Percentiles rank a stretch among this genome's conserved stretches.
phyloP scores from a whole-genome alignment of 2,113 vertebrate genomes.

The Bufo bufo region DNA sequence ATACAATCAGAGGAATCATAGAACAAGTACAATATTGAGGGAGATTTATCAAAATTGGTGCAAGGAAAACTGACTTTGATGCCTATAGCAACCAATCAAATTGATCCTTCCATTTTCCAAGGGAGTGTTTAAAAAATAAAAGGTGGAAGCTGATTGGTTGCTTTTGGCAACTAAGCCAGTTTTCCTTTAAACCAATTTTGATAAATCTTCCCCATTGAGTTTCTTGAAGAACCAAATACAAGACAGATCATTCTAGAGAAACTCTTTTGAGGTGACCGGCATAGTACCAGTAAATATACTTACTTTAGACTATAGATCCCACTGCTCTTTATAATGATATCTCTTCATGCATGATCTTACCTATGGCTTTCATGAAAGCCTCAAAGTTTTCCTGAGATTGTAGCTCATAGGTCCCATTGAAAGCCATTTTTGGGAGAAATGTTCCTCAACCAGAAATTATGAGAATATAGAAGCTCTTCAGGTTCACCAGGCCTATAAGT shows the following conservation, averaged over 20 bases:
- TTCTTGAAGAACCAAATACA: not conserved
- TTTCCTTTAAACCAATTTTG: no score
- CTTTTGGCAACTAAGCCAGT: no score
- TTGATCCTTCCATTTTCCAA: no score
- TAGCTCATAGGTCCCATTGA: conserved; percentile 84
- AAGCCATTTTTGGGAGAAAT: conserved; percentile 68
- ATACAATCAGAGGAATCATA: not conserved
- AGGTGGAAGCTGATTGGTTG: no score
- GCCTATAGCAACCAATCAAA: no score
- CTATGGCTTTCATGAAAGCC: conserved; percentile 88
- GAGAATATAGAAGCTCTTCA: not conserved
- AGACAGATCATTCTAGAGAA: not conserved
- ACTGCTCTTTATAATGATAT: not conserved
- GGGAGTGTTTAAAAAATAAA: no score
- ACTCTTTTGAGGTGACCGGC: not conserved
- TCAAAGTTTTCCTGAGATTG: conserved; percentile 89
- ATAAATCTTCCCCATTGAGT: not conserved
- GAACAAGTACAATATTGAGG: no score
- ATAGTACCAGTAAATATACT: no score
- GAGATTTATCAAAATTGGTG: no score
- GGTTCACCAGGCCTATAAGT: not conserved
- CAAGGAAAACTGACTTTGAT: no score
- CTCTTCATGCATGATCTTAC: conserved; percentile 70
- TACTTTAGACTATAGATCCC: not conserved
- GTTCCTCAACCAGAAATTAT: not conserved